Evolutionary conservation across 2,797 vertebrate species (phyloP).

Genomic region (Urophycis tenuis): DNA sequence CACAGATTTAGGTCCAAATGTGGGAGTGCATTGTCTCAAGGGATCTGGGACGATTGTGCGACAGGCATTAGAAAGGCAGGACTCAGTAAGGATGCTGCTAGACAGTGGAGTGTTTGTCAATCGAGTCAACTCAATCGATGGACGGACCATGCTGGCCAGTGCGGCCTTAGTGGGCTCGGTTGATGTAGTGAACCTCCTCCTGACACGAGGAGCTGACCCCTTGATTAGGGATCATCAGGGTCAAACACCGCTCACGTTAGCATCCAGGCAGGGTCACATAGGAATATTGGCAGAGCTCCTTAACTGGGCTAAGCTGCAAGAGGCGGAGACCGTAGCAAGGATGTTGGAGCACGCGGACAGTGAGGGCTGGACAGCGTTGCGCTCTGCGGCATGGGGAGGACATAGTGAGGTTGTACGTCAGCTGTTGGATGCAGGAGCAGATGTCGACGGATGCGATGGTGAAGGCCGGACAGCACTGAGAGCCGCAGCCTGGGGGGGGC

Average conservation of each 20-base stretch:
- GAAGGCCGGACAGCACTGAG: slow-evolving; percentile 77
- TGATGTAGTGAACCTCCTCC: slow-evolving; percentile 60
- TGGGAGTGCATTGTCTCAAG: slow-evolving; percentile 39
- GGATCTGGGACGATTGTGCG: slow-evolving; percentile 40
- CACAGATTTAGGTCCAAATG: slow-evolving; percentile 37
- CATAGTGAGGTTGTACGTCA: slow-evolving; percentile 67
- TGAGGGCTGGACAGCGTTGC: slow-evolving; percentile 78
- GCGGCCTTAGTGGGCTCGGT: slow-evolving; percentile 67
- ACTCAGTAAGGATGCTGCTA: slow-evolving; percentile 61
- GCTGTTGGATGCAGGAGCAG: slow-evolving; percentile 69
- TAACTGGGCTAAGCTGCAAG: slow-evolving; percentile 58
- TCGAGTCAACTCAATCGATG: slow-evolving; percentile 54
- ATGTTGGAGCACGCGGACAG: slow-evolving; percentile 70
- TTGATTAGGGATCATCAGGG: slow-evolving; percentile 67
- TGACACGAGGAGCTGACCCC: slow-evolving; percentile 64
- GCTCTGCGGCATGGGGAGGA: slow-evolving; percentile 76
- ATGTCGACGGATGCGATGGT: slow-evolving; percentile 69
- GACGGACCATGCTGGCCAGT: slow-evolving; percentile 65
- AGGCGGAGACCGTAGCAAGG: slow-evolving; percentile 19
- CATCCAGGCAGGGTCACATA: slow-evolving; percentile 70
- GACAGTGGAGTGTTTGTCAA: slow-evolving; percentile 65
- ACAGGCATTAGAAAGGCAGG: slow-evolving; percentile 53
- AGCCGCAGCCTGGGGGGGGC: slow-evolving; percentile 79
- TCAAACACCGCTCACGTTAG: slow-evolving; percentile 72
- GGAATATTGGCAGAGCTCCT: slow-evolving; percentile 67